Base-by-base conservation (phyloP, 1,140 invertebrate genomes). In the Brachionus angularis region DNA sequence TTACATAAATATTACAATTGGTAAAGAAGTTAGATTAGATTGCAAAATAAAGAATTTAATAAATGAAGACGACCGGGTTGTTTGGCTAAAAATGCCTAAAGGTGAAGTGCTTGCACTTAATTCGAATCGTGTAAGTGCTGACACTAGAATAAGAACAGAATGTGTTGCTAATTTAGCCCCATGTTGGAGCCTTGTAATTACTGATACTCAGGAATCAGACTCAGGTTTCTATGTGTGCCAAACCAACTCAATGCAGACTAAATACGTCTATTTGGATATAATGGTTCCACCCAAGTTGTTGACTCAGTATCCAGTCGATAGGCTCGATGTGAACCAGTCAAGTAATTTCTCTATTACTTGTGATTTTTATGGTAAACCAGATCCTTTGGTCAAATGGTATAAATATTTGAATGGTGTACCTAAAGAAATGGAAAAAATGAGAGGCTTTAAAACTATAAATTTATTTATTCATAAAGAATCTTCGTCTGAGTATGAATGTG, bases 41-140 rank as follows among this genome's bases (percentile, higher is more conserved):
- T 67, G 62, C 18, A 67, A 67, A 67, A 67, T 67, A 42, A 34
- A 25, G 8, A 33, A 42, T 7, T 21, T 67, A 8, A 25, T 47
- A 0, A 25, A 25, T 12, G 62, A 67, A 18, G 47, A 67, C 29
- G 62, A 67, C 46, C 46, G 47, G 47, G 47, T 67, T 16, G 62
- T 67, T 7, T 67, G 62, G 62, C 25, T 67, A 33, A 67, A 36
- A 46, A 67, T 67, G 62, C 62, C 62, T n/a, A 67, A 67, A 67
- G 62, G 62, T 10, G 62, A 67, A 27, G 62, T 67, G 0, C 16
- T 67, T 21, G 18, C 62, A 5, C 62, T 67, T 12, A 67, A 67
- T 33, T 46, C 42, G n/a, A 67, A 67, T n/a, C 39, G 62, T 8
- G 62, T 67, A 0, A 31, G 39, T 0, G 34, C 42, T 7, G 62